phyloP scores from a whole-genome alignment of 2,888 invertebrate species.

The Nezara viridula region DNA sequence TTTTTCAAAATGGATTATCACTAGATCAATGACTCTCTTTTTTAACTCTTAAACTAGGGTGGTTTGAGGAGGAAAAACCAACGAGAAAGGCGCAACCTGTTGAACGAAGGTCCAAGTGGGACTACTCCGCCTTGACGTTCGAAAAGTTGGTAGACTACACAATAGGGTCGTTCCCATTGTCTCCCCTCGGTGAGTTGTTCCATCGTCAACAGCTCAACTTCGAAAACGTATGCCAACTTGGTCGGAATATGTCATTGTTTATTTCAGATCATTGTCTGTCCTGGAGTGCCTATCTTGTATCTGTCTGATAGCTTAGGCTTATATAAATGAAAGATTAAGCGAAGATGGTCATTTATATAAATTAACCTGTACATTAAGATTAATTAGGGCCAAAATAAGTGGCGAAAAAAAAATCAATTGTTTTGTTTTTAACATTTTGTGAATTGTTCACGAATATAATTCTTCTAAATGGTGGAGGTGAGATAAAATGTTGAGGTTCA shows the following conservation, averaged over 20 bases:
- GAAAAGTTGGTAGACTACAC: constrained; percentile 16
- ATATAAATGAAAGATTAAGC: neutral
- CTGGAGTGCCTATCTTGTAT: neutral
- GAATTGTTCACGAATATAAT: too few relatives aligned
- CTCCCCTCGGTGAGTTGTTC: neutral
- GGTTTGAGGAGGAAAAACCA: neutral
- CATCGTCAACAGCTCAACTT: neutral
- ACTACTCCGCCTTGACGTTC: neutral
- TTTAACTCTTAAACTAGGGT: neutral
- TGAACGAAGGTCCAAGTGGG: neutral
- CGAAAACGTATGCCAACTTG: neutral
- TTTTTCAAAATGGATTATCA: too few relatives aligned
- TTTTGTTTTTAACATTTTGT: too few relatives aligned
- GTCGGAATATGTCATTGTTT: neutral
- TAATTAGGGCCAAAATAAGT: too few relatives aligned
- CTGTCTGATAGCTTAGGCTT: neutral
- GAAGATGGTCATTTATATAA: too few relatives aligned
- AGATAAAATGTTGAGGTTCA: too few relatives aligned
- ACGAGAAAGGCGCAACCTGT: neutral
- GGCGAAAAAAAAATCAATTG: too few relatives aligned
- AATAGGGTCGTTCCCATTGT: constrained; percentile 12
- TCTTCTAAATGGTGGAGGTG: too few relatives aligned
- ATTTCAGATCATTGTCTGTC: neutral
- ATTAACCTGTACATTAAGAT: too few relatives aligned
- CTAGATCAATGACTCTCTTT: neutral